Evolutionary conservation across 1,140 invertebrate genomes (phyloP).

Genomic region (Luehdorfia chinensis): DNA sequence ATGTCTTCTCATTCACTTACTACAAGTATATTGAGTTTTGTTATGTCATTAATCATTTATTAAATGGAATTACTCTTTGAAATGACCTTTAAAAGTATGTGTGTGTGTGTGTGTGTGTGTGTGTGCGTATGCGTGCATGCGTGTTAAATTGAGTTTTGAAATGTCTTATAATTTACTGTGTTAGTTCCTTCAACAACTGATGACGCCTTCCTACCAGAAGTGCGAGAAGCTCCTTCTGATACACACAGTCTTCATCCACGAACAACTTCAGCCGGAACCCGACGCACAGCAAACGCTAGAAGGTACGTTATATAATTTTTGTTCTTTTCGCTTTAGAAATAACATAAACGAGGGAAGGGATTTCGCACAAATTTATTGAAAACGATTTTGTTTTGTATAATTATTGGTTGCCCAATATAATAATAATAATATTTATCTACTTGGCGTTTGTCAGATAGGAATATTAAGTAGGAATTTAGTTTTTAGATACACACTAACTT

Average conservation of each 20-base stretch:
- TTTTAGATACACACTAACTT: neutral
- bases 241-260: conserved; percentile 49
- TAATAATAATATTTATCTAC: conserved; percentile 1
- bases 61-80: no score
- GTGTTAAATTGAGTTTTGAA: no score
- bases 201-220: conserved; percentile 67
- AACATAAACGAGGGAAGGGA: neutral
- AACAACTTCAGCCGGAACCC: conserved; percentile 57
- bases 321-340: neutral
- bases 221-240: conserved; percentile 49
- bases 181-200: conserved; percentile 73
- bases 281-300: conserved; percentile 61
- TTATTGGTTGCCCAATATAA: conserved; percentile 6
- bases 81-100: no score
- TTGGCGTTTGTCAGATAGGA: conserved; percentile 11
- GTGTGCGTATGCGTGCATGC: no score
- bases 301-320: conserved; percentile 36
- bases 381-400: neutral
- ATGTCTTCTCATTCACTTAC: no score
- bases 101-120: no score
- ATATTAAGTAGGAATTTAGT: neutral
- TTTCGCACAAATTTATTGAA: conserved; percentile 8
- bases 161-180: neutral
- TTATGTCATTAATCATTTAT: no score
- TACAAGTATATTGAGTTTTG: no score